These are phyloP conservation scores for Trissolcus brochymenae DNA, from an alignment of 2,888 invertebrate genomes.

Conservation along the genomic window DNA sequence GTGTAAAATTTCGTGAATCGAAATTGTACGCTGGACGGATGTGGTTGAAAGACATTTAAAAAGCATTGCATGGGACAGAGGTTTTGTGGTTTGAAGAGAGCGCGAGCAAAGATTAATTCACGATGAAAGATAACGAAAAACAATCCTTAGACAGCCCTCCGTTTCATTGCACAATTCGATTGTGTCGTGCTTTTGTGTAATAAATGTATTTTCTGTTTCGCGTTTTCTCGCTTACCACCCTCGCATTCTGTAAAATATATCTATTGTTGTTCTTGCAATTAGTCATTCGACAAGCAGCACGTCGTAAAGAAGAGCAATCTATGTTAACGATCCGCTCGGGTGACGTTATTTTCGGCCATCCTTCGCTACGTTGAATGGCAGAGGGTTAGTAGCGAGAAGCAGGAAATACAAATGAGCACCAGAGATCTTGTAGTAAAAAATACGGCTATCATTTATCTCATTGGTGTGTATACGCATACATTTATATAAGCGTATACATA, in stretches of 20 bases:
- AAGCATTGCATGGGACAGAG: conserved; percentile 65
- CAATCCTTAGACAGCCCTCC: conserved; percentile 60
- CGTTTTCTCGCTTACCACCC: conserved; percentile 62
- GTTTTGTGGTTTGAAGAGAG: conserved; percentile 55
- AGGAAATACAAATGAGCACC: conserved; percentile 59
- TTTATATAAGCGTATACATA: conserved; percentile 26
- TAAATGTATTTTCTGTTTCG: conserved; percentile 69
- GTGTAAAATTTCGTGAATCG: conserved; percentile 20
- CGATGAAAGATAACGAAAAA: conserved; percentile 74
- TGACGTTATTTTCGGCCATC: conserved; percentile 69
- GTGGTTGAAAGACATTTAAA: conserved; percentile 64
- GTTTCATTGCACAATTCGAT: conserved; percentile 71
- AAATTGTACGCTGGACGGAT: conserved; percentile 17
- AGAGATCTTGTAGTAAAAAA: conserved; percentile 57
- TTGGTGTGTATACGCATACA: conserved; percentile 18
- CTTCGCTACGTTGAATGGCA: conserved; percentile 58
- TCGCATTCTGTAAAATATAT: conserved; percentile 69
- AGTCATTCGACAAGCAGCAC: conserved; percentile 71
- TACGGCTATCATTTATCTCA: conserved; percentile 54
- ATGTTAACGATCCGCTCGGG: conserved; percentile 67
- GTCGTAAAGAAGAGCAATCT: conserved; percentile 70
- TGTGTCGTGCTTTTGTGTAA: conserved; percentile 68
- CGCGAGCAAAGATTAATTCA: conserved; percentile 72
- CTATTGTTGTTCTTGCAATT: conserved; percentile 74
- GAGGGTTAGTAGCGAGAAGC: conserved; percentile 59